These are phyloP conservation scores for Melanophora roralis DNA, from an alignment of 2,888 invertebrate species.

Conservation along the genomic window DNA sequence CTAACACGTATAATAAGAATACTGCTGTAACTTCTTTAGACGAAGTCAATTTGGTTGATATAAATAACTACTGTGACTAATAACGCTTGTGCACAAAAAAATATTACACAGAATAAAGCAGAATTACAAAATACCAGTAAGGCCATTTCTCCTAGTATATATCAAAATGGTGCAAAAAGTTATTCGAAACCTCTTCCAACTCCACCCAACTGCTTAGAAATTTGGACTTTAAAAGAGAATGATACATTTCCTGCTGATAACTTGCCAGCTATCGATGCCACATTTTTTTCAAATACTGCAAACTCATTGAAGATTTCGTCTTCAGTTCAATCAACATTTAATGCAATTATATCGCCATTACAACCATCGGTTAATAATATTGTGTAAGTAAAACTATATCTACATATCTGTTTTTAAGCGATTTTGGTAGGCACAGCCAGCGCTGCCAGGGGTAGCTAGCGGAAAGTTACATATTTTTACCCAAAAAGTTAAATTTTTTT, in stretches of 20 bases:
- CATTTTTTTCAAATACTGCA: background rate
- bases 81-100: too few species aligned
- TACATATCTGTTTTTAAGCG: too few species aligned
- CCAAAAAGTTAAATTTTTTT: too few species aligned
- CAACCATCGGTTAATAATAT: background rate
- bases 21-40: constrained; percentile 1
- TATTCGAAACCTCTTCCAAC: constrained; percentile 35
- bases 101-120: background rate
- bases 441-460: too few species aligned
- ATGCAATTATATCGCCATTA: background rate
- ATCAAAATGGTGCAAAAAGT: background rate
- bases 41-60: background rate
- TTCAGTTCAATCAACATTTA: background rate
- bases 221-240: constrained; percentile 33
- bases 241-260: background rate
- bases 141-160: too few species aligned
- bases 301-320: background rate
- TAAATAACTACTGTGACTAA: background rate
- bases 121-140: too few species aligned
- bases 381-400: too few species aligned
- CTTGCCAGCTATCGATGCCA: background rate
- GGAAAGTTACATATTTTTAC: too few species aligned
- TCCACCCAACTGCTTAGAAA: constrained; percentile 45
- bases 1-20: constrained; percentile 4
- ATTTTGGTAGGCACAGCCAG: too few species aligned